These are phyloP conservation scores for Adela reaumurella DNA, from an alignment of 2,888 invertebrate species.

Conservation along the genomic window DNA sequence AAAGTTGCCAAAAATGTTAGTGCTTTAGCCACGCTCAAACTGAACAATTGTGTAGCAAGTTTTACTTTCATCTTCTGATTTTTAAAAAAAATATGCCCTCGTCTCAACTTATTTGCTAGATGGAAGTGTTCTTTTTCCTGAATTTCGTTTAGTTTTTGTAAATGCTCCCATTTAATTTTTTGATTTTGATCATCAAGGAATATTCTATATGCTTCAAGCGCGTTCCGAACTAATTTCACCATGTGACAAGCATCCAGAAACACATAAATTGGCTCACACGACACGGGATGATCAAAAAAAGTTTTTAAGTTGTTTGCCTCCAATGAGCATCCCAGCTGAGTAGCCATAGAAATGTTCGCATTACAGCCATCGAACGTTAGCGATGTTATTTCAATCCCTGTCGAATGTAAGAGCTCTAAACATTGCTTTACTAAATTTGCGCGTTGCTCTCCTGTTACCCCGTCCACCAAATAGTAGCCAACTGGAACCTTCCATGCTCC, in stretches of 20 bases:
- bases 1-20: conserved; percentile 4
- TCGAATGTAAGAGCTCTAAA: conserved; percentile 12
- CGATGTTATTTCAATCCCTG: conserved; percentile 12
- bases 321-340: too few species aligned
- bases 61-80: conserved; percentile 6
- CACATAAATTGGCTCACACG: conserved; percentile 5
- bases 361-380: conserved; percentile 18
- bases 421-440: conserved; percentile 13
- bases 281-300: conserved; percentile 9
- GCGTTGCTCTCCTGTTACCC: conserved; percentile 14
- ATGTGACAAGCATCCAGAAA: conserved; percentile 10
- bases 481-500: conserved; percentile 17
- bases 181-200: conserved; percentile 7
- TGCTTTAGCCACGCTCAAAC: conserved; percentile 6
- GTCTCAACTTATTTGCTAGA: conserved; percentile 7
- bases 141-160: conserved; percentile 5
- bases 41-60: conserved; percentile 7
- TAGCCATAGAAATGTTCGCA: conserved; percentile 10
- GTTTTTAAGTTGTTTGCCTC: conserved; percentile 4
- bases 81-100: conserved; percentile 6
- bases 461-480: conserved; percentile 18
- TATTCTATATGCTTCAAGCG: conserved; percentile 6
- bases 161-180: conserved; percentile 5
- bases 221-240: conserved; percentile 11
- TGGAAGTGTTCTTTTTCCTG: conserved; percentile 8